Base-by-base conservation (phyloP, 2,797 vertebrate species). In the Graptemys geographica region DNA sequence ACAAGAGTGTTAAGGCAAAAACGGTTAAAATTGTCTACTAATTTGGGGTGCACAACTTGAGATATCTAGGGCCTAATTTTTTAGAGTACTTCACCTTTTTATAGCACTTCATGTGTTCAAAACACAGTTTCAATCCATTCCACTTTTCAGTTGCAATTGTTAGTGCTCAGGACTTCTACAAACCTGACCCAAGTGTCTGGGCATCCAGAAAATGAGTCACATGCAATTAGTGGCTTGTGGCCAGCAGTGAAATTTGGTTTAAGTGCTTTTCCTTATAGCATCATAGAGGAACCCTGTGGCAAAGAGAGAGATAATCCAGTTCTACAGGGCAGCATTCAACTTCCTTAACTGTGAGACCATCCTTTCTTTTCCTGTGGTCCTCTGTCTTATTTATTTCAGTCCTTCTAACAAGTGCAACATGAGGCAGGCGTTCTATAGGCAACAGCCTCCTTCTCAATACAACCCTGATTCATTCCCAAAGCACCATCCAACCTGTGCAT, bases 251-350 rank as follows among this genome's bases (percentile, higher is more conserved):
- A 1, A 6, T 3, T 0, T 3, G 27, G 25, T 18, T 62, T 3
- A 0, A 7, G 12, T 2, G n/a, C 2, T 0, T 0, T 1, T 72
- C 41, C 52, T 55, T 55, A 55, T 18, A 13, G 52, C 47, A 1
- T 13, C 1, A 1, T 76, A 3, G 52, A 47, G 21, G 7, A 25
- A 49, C 19, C 33, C 25, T 1, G 2, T 0, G 21, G 0, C 5
- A 44, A 9, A 44, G 53, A 1, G 15, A 2, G 49, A 1, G 3
- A 47, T 4, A 47, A n/a, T 25, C 41, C 21, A 5, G 5, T 4
- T 2, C 0, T 21, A 19, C 15, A 4, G 10, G 25, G 76, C 1
- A 5, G 49, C 0, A 5, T 62, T 0, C 74, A 5, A 16, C 2
- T 13, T 6, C 55, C 0, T 2, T 0, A 0, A 27, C 1, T 21